Percentiles rank a stretch among this genome's conserved stretches.
phyloP scores from a whole-genome alignment of 53 echinoderm and acorn worm species.

The Pentamera pediparva region DNA sequence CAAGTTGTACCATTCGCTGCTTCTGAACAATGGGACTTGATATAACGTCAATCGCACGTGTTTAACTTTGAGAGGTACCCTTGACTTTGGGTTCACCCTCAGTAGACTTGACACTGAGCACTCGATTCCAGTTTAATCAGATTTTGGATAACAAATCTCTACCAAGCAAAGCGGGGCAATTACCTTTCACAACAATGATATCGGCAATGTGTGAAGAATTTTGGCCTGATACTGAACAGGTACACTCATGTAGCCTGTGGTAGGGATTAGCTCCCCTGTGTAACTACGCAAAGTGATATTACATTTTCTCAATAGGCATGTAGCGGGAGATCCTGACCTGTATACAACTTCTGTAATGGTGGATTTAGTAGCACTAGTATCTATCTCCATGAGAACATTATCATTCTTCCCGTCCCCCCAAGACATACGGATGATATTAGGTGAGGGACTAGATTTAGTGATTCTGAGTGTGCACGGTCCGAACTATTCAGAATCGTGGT shows the following conservation, averaged over 20 bases:
- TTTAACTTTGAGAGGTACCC: no score
- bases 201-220: not conserved
- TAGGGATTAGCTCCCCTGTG: no score
- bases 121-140: conserved; percentile 3
- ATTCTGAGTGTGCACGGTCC: no score
- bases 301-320: not conserved
- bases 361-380: not conserved
- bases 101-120: no score
- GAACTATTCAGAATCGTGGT: no score
- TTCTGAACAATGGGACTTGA: no score
- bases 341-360: not conserved
- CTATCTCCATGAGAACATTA: not conserved
- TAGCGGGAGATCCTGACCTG: not conserved
- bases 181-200: conserved; percentile 21
- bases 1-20: no score
- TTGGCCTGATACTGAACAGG: not conserved
- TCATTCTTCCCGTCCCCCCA: not conserved
- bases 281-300: not conserved
- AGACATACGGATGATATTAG: not conserved
- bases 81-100: no score
- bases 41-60: no score
- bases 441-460: not conserved
- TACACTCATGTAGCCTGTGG: not conserved
- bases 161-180: no score
- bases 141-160: no score